Evolutionary conservation across 2,888 invertebrate species (phyloP).

Genomic region (Galerucella nymphaeae): DNA sequence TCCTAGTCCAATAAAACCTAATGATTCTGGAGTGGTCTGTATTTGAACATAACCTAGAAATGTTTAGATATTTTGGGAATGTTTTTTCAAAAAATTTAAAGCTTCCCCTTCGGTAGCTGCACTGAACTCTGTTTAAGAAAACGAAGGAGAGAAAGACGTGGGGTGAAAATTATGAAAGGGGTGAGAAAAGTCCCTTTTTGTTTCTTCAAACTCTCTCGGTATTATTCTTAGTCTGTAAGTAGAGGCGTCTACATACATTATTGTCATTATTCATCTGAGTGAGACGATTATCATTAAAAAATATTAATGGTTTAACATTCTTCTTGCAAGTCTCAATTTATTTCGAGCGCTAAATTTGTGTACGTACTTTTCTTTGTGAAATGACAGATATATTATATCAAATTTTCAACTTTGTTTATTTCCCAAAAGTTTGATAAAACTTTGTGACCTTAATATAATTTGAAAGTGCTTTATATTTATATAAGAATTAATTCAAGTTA

Average conservation of each 20-base stretch:
- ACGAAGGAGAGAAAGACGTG: slow-evolving; percentile 60
- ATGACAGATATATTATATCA: slow-evolving; percentile 42
- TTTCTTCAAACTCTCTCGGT: slow-evolving; percentile 50
- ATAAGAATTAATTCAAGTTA: too few species aligned
- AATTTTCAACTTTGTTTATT: slow-evolving; percentile 4
- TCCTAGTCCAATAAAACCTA: too few species aligned
- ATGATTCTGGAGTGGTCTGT: too few species aligned
- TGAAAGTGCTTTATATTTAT: too few species aligned
- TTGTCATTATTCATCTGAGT: slow-evolving; percentile 63
- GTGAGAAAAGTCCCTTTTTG: slow-evolving; percentile 55
- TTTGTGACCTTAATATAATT: too few species aligned
- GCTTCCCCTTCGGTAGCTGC: slow-evolving; percentile 39
- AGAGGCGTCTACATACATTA: slow-evolving; percentile 64
- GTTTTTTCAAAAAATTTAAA: neutral
- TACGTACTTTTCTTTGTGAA: slow-evolving; percentile 59
- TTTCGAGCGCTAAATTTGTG: slow-evolving; percentile 61
- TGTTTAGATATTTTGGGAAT: too few species aligned
- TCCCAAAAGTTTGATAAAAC: neutral
- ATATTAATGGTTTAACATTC: slow-evolving; percentile 65
- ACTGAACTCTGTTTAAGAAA: slow-evolving; percentile 38
- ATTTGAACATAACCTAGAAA: too few species aligned
- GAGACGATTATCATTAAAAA: slow-evolving; percentile 65
- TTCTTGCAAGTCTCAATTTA: slow-evolving; percentile 64
- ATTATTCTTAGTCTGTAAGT: slow-evolving; percentile 55
- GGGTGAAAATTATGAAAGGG: slow-evolving; percentile 53